Evolutionary conservation across 2,113 vertebrate species (phyloP).

Genomic region (Rousettus leschenaultii): DNA sequence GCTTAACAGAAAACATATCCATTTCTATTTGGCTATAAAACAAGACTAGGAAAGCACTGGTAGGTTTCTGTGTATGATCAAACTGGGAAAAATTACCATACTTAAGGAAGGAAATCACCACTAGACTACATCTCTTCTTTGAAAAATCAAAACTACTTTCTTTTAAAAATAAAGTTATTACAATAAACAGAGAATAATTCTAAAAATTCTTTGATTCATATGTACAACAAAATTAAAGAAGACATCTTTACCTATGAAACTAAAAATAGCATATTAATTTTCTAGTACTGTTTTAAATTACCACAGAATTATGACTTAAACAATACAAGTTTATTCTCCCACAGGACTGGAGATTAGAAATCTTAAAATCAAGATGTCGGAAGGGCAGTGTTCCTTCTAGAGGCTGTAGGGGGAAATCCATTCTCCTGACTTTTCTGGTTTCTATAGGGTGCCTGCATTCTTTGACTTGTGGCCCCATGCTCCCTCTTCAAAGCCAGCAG

Average conservation of each 20-base stretch:
- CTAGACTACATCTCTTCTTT: background rate
- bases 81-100: background rate
- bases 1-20: background rate
- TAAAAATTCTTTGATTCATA: background rate
- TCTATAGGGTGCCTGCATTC: background rate
- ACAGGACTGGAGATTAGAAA: background rate
- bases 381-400: background rate
- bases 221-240: background rate
- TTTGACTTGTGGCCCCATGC: background rate
- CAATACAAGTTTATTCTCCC: background rate
- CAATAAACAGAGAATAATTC: background rate
- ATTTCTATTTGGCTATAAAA: conserved; percentile 14
- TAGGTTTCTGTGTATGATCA: background rate
- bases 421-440: background rate
- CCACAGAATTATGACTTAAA: background rate
- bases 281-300: background rate
- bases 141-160: conserved; percentile 9
- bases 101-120: background rate
- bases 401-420: background rate
- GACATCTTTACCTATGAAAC: background rate
- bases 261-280: background rate
- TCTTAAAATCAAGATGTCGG: background rate
- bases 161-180: conserved; percentile 3
- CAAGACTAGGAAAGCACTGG: background rate
- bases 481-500: background rate